These are phyloP conservation scores for Hermetia illucens DNA, from an alignment of 1,140 invertebrate species.

Conservation along the genomic window DNA sequence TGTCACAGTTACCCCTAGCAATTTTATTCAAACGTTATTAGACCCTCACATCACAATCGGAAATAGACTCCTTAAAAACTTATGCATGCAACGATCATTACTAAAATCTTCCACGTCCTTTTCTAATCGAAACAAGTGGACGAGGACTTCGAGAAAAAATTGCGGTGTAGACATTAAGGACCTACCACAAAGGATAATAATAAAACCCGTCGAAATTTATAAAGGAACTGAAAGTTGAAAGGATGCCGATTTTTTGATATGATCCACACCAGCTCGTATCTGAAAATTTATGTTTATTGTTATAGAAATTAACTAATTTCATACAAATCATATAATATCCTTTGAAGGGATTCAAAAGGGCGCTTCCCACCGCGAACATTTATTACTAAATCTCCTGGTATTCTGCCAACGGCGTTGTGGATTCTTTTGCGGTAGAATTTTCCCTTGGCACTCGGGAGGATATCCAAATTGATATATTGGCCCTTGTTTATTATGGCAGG, in stretches of 20 bases:
- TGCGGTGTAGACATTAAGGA: too few relatives aligned
- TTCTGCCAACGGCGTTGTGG: neutral
- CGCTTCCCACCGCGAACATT: neutral
- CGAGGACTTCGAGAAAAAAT: too few relatives aligned
- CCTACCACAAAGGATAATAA: neutral
- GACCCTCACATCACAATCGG: too few relatives aligned
- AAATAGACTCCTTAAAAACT: too few relatives aligned
- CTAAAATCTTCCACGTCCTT: too few relatives aligned
- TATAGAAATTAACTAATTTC: neutral
- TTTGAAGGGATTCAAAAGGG: neutral
- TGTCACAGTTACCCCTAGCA: too few relatives aligned
- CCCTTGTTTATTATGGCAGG: constrained; percentile 5
- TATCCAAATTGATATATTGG: constrained; percentile 2
- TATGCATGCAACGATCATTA: too few relatives aligned
- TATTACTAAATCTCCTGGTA: neutral
- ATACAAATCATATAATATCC: neutral
- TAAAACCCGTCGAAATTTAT: neutral
- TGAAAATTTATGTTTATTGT: constrained; percentile 1
- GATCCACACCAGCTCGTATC: too few relatives aligned
- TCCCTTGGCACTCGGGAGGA: neutral
- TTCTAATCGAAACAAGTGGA: too few relatives aligned
- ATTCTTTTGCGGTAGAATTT: neutral
- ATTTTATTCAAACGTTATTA: too few relatives aligned
- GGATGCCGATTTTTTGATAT: neutral
- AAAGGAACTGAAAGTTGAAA: neutral